Evolutionary conservation across 2,888 invertebrate genomes (phyloP).

Genomic region (Eremobia ochroleuca): DNA sequence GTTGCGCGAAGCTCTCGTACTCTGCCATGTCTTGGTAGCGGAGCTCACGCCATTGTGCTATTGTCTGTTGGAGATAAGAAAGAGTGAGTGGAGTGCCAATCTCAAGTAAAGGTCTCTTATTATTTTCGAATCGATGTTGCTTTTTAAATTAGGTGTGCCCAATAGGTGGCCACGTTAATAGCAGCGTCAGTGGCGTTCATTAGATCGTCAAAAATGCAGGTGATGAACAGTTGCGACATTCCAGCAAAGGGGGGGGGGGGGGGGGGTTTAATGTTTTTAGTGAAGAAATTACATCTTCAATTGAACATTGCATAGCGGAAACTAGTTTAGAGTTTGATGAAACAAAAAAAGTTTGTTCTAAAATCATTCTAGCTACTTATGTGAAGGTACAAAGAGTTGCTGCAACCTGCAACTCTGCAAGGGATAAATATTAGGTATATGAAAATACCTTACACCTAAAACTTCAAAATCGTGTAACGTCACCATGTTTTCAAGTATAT

Average conservation of each 20-base stretch:
- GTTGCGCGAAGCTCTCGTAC: conserved; percentile 99
- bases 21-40: conserved; percentile 99
- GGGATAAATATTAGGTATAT: neutral
- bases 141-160: neutral
- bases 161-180: neutral
- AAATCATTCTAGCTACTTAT: neutral
- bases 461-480: neutral
- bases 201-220: neutral
- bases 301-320: neutral
- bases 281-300: neutral
- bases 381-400: neutral
- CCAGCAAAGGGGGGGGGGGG: neutral
- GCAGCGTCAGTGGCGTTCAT: neutral
- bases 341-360: neutral
- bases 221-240: neutral
- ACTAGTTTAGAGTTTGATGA: neutral
- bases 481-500: neutral
- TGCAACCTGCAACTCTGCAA: neutral
- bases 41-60: conserved; percentile 98
- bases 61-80: conserved; percentile 92
- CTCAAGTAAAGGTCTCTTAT: neutral
- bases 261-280: neutral
- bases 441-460: neutral
- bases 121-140: neutral
- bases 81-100: neutral